phyloP scores from a whole-genome alignment of 2,797 vertebrate species.

The Zenarchopterus dispar region DNA sequence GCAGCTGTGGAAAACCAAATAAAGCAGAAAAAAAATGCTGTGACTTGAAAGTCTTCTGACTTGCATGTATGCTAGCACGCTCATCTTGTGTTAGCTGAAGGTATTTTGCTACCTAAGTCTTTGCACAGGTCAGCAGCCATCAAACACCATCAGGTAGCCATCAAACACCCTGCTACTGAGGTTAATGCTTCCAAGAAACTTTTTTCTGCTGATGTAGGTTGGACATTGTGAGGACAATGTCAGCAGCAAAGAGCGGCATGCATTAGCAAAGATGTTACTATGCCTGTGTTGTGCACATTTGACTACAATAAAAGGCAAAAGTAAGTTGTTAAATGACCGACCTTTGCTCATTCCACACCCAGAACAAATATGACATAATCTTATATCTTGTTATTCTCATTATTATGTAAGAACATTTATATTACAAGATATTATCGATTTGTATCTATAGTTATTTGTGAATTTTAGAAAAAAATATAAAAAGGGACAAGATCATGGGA shows the following conservation, averaged over 20 bases:
- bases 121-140: slow-evolving; percentile 85
- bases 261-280: not conserved
- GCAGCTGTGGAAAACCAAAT: not conserved
- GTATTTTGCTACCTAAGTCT: slow-evolving; percentile 76
- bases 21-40: not conserved
- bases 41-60: not conserved
- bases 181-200: slow-evolving; percentile 81
- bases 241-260: slow-evolving; percentile 27
- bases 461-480: no score
- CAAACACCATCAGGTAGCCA: slow-evolving; percentile 79
- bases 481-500: no score
- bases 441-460: no score
- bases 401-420: no score
- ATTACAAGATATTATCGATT: no score
- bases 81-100: not conserved
- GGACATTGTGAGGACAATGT: slow-evolving; percentile 50
- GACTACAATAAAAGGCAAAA: not conserved
- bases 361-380: slow-evolving; percentile 2
- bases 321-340: not conserved
- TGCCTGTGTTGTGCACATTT: not conserved
- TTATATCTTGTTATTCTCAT: no score
- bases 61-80: no score
- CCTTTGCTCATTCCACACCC: not conserved
- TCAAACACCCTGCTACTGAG: slow-evolving; percentile 83
- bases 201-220: slow-evolving; percentile 83